phyloP scores from a whole-genome alignment of 2,113 vertebrate species.

The Thryonomys swinderianus region DNA sequence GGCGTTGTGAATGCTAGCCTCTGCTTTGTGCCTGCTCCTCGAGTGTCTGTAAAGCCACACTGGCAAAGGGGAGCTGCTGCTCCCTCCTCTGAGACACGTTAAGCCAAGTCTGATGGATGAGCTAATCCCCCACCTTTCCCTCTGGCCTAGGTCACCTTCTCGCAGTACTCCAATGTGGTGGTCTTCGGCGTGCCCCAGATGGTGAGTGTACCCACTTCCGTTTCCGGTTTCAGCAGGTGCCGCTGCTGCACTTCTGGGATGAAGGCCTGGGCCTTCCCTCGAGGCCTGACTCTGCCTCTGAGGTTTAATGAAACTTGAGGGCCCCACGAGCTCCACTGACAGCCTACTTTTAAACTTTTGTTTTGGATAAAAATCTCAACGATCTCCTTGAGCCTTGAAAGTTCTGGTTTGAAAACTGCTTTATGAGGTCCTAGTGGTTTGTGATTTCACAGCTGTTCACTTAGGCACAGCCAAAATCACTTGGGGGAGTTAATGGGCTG shows the following conservation, averaged over 20 bases:
- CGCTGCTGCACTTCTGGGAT: too few relatives aligned
- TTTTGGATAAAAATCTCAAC: constrained; percentile 46
- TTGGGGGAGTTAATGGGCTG: constrained; percentile 4
- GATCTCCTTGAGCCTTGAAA: not conserved
- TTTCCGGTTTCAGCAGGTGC: too few relatives aligned
- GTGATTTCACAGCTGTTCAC: not conserved
- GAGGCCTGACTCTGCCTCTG: not conserved
- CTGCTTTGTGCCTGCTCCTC: not conserved
- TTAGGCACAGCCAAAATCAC: not conserved
- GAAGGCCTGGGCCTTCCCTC: not conserved
- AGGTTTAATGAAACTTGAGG: not conserved
- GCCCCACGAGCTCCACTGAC: not conserved
- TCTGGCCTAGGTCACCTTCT: constrained; percentile 92
- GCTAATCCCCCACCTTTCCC: not conserved
- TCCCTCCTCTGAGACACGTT: not conserved
- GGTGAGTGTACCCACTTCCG: constrained; percentile 87
- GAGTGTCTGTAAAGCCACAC: not conserved
- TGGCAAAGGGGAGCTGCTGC: not conserved
- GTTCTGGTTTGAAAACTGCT: not conserved
- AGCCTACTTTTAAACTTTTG: not conserved
- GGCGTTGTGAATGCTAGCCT: too few relatives aligned
- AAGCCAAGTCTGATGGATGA: not conserved
- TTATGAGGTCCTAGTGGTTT: not conserved
- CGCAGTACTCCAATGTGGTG: constrained; percentile 92
- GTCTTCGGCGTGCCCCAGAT: constrained; percentile 98